Evolutionary conservation across 2,888 invertebrate genomes (phyloP).

Genomic region (Rutpela maculata): DNA sequence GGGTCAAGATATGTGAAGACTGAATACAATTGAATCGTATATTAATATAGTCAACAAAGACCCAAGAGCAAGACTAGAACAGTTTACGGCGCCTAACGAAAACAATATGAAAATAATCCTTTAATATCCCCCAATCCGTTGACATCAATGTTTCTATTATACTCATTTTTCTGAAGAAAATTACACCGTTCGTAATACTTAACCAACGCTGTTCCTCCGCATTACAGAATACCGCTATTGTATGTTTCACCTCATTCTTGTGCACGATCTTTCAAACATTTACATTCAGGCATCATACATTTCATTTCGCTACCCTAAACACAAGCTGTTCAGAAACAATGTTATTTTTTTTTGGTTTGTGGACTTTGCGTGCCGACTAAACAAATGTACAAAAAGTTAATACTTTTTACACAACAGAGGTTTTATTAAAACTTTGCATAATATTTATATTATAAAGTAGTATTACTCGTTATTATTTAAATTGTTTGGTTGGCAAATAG

Average conservation of each 20-base stretch:
- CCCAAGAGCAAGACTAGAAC: too few species aligned
- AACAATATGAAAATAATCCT: too few species aligned
- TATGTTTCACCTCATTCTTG: background rate
- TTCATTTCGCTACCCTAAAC: background rate
- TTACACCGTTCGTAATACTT: too few species aligned
- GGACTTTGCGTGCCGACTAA: background rate
- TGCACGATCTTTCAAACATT: constrained; percentile 9
- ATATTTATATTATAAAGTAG: background rate
- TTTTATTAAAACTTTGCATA: background rate
- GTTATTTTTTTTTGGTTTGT: background rate
- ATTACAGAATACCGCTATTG: background rate
- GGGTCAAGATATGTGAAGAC: too few species aligned
- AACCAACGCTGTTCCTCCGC: too few species aligned
- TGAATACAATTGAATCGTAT: too few species aligned
- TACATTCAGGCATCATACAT: background rate
- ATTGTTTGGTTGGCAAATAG: background rate
- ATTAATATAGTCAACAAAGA: too few species aligned
- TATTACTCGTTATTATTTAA: background rate
- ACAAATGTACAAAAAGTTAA: background rate
- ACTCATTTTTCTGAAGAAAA: too few species aligned
- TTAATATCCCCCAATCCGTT: too few species aligned
- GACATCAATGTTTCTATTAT: too few species aligned
- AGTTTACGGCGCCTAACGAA: too few species aligned
- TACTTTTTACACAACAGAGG: background rate
- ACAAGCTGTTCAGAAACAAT: background rate